A percentile compares a stretch with the other conserved stretches of the same genome.
Conservation (phyloP, 2,113 vertebrate genomes). For the Gymnarchus niloticus region DNA sequence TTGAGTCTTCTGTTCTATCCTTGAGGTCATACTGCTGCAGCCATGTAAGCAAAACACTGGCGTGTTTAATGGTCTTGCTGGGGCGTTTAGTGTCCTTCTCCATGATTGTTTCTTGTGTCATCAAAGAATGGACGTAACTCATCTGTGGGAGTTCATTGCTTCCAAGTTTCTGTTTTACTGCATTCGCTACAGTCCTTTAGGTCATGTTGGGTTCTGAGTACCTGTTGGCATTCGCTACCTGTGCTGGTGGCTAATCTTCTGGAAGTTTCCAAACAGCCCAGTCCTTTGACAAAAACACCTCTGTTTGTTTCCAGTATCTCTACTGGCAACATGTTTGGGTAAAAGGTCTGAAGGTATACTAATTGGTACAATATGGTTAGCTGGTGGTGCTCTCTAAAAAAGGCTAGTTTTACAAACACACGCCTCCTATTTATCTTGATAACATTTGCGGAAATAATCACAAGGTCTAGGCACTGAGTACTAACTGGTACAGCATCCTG, state of each 20-base stretch:
- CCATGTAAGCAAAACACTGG: not conserved
- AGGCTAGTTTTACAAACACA: not conserved
- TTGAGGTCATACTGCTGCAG: not conserved
- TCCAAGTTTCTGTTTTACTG: no score
- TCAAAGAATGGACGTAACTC: not conserved
- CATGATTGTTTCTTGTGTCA: not conserved
- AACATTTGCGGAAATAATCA: not conserved
- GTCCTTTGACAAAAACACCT: not conserved
- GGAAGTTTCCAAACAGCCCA: not conserved
- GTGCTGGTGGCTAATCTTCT: not conserved
- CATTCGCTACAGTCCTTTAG: no score
- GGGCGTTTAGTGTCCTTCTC: not conserved
- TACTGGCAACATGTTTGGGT: not conserved
- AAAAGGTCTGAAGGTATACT: not conserved
- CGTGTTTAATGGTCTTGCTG: not conserved
- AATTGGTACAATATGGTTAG: not conserved
- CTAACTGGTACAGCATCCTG: not conserved
- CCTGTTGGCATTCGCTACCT: not conserved
- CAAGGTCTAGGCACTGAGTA: not conserved
- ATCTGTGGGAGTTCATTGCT: not conserved
- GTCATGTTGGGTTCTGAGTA: not conserved
- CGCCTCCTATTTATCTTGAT: not conserved
- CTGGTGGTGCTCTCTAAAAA: not conserved
- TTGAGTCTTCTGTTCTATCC: not conserved
- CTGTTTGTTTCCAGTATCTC: not conserved